phyloP scores from a whole-genome alignment of 2,888 invertebrate genomes.

The Pachycephus smyrnensis region DNA sequence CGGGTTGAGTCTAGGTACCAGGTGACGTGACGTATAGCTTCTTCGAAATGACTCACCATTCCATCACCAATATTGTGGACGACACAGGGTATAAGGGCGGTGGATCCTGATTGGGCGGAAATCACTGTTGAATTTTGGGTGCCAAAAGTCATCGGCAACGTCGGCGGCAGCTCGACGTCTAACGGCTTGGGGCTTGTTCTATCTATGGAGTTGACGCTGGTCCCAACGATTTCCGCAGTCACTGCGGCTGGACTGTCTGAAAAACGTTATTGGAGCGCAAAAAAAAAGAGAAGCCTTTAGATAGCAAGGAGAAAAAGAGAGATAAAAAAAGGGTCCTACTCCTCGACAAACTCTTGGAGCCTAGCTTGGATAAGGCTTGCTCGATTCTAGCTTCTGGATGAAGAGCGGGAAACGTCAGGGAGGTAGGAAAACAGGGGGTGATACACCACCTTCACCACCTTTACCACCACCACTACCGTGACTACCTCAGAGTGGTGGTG shows the following conservation, averaged over 20 bases:
- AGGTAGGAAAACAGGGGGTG: not conserved
- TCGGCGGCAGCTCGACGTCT: slow-evolving; percentile 60
- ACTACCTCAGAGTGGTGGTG: not conserved
- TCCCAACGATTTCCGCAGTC: slow-evolving; percentile 55
- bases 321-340: not conserved
- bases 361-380: not conserved
- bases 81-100: slow-evolving; percentile 85
- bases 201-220: slow-evolving; percentile 55
- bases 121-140: slow-evolving; percentile 86
- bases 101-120: slow-evolving; percentile 87
- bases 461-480: not conserved
- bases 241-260: slow-evolving; percentile 31
- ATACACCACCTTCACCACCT: not conserved
- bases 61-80: slow-evolving; percentile 90
- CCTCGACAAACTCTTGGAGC: too few relatives aligned
- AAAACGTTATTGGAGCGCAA: not conserved
- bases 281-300: not conserved
- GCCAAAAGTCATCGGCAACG: slow-evolving; percentile 81
- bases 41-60: slow-evolving; percentile 75
- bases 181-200: slow-evolving; percentile 49
- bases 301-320: not conserved
- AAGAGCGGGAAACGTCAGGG: not conserved
- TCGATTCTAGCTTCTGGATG: not conserved
- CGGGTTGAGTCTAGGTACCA: not conserved
- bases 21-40: slow-evolving; percentile 1